A percentile compares a stretch with the other conserved stretches of the same genome.
Evolutionary conservation across 1,140 invertebrate genomes (phyloP).

Genomic region (Drosophila kikkawai): DNA sequence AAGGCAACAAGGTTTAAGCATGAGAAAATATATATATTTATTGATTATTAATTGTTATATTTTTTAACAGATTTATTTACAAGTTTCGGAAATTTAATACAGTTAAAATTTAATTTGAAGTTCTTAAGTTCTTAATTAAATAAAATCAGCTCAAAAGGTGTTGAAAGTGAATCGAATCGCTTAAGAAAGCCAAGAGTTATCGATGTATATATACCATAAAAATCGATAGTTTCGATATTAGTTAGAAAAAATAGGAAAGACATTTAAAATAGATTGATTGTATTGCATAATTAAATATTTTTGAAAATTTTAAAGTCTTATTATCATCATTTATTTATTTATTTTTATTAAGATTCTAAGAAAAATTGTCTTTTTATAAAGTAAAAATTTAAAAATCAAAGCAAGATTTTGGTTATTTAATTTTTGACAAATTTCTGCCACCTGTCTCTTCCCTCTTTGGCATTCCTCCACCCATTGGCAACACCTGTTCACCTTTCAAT

Average conservation of each 20-base stretch:
- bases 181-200: too few relatives aligned
- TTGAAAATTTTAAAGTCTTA: too few relatives aligned
- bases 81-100: background rate
- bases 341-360: background rate
- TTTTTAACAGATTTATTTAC: background rate
- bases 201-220: too few relatives aligned
- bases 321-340: too few relatives aligned
- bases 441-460: background rate
- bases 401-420: too few relatives aligned
- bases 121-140: background rate
- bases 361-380: background rate
- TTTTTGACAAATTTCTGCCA: background rate
- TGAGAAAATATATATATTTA: too few relatives aligned
- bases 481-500: constrained; percentile 28
- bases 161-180: too few relatives aligned
- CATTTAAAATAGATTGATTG: too few relatives aligned
- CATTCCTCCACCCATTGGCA: background rate
- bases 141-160: too few relatives aligned
- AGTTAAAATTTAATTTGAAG: background rate
- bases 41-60: background rate
- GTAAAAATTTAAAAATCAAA: background rate
- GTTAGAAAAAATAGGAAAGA: too few relatives aligned
- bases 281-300: too few relatives aligned
- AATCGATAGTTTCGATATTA: too few relatives aligned
- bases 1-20: background rate